Percentiles rank a stretch among this genome's conserved stretches.
Conservation (phyloP, 92 coral and sea anemone species). For the Epizoanthus fatuus region DNA sequence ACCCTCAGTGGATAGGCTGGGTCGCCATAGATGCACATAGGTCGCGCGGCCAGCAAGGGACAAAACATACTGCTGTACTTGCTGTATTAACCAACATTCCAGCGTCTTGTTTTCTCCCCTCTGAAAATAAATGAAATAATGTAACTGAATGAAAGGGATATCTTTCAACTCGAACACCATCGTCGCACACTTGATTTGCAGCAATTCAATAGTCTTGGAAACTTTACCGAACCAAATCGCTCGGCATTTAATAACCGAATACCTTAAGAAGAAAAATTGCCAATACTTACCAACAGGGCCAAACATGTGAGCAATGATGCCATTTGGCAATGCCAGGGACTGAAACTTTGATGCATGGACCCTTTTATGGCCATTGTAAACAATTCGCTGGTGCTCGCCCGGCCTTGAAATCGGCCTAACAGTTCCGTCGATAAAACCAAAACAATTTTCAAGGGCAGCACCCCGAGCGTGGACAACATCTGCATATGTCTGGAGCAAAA, state of each 20-base stretch:
- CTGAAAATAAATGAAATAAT: too few relatives aligned
- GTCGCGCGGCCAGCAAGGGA: background rate
- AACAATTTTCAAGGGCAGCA: conserved; percentile 28
- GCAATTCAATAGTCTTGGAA: background rate
- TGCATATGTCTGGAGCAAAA: background rate
- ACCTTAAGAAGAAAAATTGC: background rate
- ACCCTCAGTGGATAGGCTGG: background rate
- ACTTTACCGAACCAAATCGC: background rate
- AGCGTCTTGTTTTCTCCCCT: too few relatives aligned
- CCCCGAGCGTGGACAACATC: conserved; percentile 7
- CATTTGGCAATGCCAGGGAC: background rate
- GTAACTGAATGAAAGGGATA: too few relatives aligned
- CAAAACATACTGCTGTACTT: background rate
- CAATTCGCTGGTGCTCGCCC: background rate
- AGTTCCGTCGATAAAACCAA: conserved; percentile 29
- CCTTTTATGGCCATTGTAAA: background rate
- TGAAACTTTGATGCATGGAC: background rate
- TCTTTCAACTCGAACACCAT: too few relatives aligned
- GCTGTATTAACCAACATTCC: background rate
- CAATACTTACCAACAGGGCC: background rate
- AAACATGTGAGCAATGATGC: conserved; percentile 7
- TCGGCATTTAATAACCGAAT: background rate
- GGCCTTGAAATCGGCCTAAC: background rate
- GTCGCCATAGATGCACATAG: background rate
- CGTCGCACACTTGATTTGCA: background rate